A percentile compares a stretch with the other conserved stretches of the same genome.
phyloP scores from a whole-genome alignment of 2,888 invertebrate genomes.

The Urechis unicinctus region DNA sequence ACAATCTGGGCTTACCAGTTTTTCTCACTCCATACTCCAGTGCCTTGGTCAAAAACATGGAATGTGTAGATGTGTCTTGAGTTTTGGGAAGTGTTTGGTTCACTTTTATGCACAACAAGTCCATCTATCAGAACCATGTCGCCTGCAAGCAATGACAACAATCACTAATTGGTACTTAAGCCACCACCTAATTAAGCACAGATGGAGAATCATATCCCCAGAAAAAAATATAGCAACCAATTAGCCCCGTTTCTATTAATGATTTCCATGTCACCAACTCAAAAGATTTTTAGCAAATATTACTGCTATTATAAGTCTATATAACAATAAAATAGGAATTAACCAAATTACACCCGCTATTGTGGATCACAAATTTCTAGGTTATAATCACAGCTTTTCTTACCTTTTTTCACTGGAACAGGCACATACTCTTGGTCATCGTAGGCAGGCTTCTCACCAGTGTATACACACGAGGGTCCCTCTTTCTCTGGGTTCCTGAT shows the following conservation, averaged over 20 bases:
- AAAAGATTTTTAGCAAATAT: too few relatives aligned
- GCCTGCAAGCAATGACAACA: slow-evolving; percentile 4
- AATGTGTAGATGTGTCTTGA: slow-evolving; percentile 94
- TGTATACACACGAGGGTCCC: slow-evolving; percentile 55
- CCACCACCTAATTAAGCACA: too few relatives aligned
- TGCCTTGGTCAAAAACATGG: slow-evolving; percentile 73
- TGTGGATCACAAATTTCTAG: too few relatives aligned
- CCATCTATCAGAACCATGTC: slow-evolving; percentile 68
- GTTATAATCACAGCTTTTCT: too few relatives aligned
- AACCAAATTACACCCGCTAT: too few relatives aligned
- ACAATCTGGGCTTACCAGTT: slow-evolving; percentile 17
- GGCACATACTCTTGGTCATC: slow-evolving; percentile 66
- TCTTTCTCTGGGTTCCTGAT: slow-evolving; percentile 65
- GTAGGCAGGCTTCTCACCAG: slow-evolving; percentile 53
- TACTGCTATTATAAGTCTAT: too few relatives aligned
- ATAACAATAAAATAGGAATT: too few relatives aligned
- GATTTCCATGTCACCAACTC: too few relatives aligned
- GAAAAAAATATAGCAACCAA: too few relatives aligned
- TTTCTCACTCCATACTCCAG: slow-evolving; percentile 60
- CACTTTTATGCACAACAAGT: slow-evolving; percentile 87
- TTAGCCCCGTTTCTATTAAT: too few relatives aligned
- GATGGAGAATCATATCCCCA: too few relatives aligned
- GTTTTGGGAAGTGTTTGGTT: slow-evolving; percentile 70
- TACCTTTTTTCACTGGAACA: slow-evolving; percentile 78
- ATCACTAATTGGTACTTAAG: too few relatives aligned